phyloP scores from a whole-genome alignment of 1,140 invertebrate species.

The Caenorhabditis tropicalis region DNA sequence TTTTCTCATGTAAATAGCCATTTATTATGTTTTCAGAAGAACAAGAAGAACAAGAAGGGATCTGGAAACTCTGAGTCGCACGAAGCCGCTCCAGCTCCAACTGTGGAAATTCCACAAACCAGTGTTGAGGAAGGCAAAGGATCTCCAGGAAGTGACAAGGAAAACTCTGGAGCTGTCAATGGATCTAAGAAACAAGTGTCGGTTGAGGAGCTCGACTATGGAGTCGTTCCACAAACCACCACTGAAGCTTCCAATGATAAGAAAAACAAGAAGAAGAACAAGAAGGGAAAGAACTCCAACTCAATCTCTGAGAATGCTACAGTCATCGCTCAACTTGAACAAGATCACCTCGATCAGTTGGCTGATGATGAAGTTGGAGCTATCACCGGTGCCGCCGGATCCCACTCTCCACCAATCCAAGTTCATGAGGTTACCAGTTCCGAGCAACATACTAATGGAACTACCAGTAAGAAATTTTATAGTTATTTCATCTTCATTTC shows the following conservation, averaged over 20 bases:
- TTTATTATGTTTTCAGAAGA: slow-evolving; percentile 21
- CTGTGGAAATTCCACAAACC: slow-evolving; percentile 31
- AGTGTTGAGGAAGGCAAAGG: not conserved
- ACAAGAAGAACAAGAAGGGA: slow-evolving; percentile 52
- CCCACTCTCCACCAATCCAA: slow-evolving; percentile 49
- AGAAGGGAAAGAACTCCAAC: slow-evolving; percentile 35
- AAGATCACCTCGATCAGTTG: slow-evolving; percentile 24
- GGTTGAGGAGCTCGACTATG: slow-evolving; percentile 21
- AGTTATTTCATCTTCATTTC: not conserved
- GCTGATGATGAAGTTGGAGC: slow-evolving; percentile 46
- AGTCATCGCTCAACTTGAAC: not conserved
- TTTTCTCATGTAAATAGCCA: not conserved
- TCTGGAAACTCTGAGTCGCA: slow-evolving; percentile 19
- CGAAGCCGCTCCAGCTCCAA: not conserved
- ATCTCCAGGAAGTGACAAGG: slow-evolving; percentile 26
- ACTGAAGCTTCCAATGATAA: not conserved
- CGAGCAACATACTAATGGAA: slow-evolving; percentile 42
- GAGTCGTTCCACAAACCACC: not conserved
- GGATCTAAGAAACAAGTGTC: slow-evolving; percentile 27
- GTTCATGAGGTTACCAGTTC: slow-evolving; percentile 51
- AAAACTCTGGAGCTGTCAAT: slow-evolving; percentile 22
- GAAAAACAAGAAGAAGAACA: slow-evolving; percentile 49
- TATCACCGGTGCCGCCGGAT: slow-evolving; percentile 2
- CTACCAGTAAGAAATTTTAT: not conserved
- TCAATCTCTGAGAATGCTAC: slow-evolving; percentile 6